Evolutionary conservation across 2,888 invertebrate genomes (phyloP), one percentile per base, ranked within the genome.

Genomic region (Pristionchus fissidentatus): DNA sequence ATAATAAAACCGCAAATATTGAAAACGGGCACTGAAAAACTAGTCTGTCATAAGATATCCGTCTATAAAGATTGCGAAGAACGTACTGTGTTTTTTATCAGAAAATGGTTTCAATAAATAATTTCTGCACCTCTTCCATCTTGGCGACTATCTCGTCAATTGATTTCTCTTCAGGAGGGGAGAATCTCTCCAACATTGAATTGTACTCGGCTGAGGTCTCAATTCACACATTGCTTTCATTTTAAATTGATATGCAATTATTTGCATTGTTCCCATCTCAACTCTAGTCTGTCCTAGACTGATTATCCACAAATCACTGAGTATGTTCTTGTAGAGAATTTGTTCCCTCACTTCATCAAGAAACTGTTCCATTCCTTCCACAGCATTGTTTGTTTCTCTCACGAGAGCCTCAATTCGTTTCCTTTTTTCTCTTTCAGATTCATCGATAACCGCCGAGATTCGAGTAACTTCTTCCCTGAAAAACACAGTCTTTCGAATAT

Each of bases 71-170:
- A n/a, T n/a, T n/a, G n/a, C n/a, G n/a, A n/a, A n/a, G n/a, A n/a
- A n/a, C n/a, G n/a, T n/a, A n/a, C n/a, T n/a, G n/a, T n/a, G n/a
- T n/a, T n/a, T n/a, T n/a, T n/a, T n/a, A n/a, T n/a, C n/a, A 55
- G 55, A 22, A 55, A 13, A n/a, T n/a, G n/a, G n/a, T n/a, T n/a
- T n/a, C n/a, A n/a, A n/a, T n/a, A n/a, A n/a, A 13, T 55, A 26
- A 43, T 4, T 38, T 0, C 8, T 41, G 35, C 29, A 83, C 84
- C 41, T 55, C 60, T 32, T 83, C 83, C 46, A 85, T 85, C 4
- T 85, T 82, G 26, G 38, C 49, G 1, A 85, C 79, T 7, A 85
- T 85, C 0, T 62, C 49, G 10, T 85, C 84, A n/a, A 85, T 55
- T 13, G 83, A 57, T 29, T 55, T 78, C 35, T 85, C 83, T 52